Percentiles rank a stretch among this genome's conserved stretches.
Conservation (phyloP, 2,113 vertebrate species). For the Genyomyrus donnyi region DNA sequence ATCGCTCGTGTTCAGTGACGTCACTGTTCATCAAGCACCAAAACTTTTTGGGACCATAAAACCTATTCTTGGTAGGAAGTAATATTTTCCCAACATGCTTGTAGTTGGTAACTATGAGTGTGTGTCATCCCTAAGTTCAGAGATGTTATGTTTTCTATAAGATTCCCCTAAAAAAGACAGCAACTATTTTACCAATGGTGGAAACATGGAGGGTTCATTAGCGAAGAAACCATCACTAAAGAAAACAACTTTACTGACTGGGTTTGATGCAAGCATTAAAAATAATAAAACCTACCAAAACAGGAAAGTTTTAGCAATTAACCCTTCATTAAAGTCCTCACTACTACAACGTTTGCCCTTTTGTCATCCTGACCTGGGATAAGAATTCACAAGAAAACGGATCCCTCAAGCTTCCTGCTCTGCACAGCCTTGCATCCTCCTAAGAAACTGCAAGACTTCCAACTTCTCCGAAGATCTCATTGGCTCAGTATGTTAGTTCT, state of each 20-base stretch:
- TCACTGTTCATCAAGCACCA: not conserved
- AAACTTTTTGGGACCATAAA: not conserved
- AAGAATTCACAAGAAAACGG: slow-evolving; percentile 15
- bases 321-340: slow-evolving; percentile 23
- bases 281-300: slow-evolving; percentile 17
- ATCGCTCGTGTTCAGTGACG: not conserved
- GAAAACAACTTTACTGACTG: not conserved
- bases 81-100: not conserved
- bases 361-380: slow-evolving; percentile 24
- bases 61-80: not conserved
- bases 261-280: slow-evolving; percentile 21
- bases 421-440: not conserved
- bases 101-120: not conserved
- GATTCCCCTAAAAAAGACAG: no score
- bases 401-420: not conserved
- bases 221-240: not conserved
- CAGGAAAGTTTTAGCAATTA: slow-evolving; percentile 24
- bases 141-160: not conserved
- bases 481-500: not conserved
- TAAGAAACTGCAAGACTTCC: not conserved
- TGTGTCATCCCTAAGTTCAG: not conserved
- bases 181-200: no score
- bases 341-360: slow-evolving; percentile 29
- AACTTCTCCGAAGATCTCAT: not conserved
- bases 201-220: not conserved